Conservation (phyloP, 2,797 vertebrate genomes). For the Leptoclinus maculatus region DNA sequence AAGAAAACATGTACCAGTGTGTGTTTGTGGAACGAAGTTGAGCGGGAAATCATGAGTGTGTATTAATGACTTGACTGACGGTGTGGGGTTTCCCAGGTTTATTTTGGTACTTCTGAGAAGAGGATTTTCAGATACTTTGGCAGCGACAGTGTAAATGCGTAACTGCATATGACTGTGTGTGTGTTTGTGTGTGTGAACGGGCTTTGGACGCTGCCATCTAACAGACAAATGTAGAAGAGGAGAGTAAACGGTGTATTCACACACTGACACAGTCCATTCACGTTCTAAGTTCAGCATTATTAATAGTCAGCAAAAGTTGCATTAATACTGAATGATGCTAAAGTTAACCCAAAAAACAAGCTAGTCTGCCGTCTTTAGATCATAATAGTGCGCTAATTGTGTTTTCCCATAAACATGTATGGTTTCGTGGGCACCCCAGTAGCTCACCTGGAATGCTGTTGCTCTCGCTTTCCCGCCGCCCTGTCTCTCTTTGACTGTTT, state of each 20-base stretch:
- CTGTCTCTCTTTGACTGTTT: neutral
- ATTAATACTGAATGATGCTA: neutral
- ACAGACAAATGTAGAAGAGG: constrained; percentile 22
- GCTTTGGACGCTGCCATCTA: constrained; percentile 5
- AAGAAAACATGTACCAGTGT: neutral
- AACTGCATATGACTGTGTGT: constrained; percentile 6
- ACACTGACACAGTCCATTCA: neutral
- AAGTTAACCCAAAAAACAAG: neutral
- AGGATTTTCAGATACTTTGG: constrained; percentile 40
- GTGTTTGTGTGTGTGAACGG: constrained; percentile 10
- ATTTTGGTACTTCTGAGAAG: constrained; percentile 69
- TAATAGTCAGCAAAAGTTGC: neutral
- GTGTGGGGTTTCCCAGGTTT: constrained; percentile 76
- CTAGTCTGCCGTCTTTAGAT: neutral
- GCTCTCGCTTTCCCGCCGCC: no score
- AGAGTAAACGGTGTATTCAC: constrained; percentile 32
- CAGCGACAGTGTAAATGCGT: neutral
- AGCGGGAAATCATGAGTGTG: constrained; percentile 18
- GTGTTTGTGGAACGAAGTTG: neutral
- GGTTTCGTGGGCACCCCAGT: no score
- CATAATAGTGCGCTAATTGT: neutral
- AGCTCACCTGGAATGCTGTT: no score
- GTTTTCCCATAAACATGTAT: neutral
- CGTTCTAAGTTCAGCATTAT: neutral
- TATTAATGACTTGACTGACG: constrained; percentile 23